These are phyloP conservation scores for Procavia capensis DNA, from an alignment of 2,113 vertebrate species.

Conservation along the genomic window DNA sequence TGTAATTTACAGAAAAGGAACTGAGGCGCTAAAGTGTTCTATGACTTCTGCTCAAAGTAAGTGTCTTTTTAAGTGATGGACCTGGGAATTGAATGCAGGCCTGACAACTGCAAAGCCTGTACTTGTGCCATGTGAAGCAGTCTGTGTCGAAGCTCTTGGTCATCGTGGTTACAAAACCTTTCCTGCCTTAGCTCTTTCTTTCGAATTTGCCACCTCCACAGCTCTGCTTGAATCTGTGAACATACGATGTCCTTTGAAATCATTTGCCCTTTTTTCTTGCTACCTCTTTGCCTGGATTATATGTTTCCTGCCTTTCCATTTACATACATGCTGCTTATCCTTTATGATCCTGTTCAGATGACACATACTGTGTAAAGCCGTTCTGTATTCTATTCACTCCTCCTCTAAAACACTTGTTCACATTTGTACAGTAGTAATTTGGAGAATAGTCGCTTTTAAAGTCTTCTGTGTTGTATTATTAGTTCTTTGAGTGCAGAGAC, in stretches of 20 bases:
- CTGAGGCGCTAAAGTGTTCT: neutral
- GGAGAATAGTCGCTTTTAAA: neutral
- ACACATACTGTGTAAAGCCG: neutral
- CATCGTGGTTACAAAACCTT: neutral
- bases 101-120: neutral
- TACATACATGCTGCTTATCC: neutral
- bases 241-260: neutral
- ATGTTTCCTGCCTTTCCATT: neutral
- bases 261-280: neutral
- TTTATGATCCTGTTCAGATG: neutral
- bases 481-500: neutral
- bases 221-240: neutral
- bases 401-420: neutral
- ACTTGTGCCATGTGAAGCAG: neutral
- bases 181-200: neutral
- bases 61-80: neutral
- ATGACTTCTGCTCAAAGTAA: neutral
- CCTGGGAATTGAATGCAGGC: neutral
- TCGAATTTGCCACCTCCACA: too few relatives aligned
- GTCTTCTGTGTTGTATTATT: neutral
- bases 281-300: neutral
- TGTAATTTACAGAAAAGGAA: neutral
- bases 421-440: neutral
- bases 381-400: neutral
- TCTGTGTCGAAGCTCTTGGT: neutral